Evolutionary conservation across 2,113 vertebrate genomes (phyloP).

Genomic region (Irena cyanogastra): DNA sequence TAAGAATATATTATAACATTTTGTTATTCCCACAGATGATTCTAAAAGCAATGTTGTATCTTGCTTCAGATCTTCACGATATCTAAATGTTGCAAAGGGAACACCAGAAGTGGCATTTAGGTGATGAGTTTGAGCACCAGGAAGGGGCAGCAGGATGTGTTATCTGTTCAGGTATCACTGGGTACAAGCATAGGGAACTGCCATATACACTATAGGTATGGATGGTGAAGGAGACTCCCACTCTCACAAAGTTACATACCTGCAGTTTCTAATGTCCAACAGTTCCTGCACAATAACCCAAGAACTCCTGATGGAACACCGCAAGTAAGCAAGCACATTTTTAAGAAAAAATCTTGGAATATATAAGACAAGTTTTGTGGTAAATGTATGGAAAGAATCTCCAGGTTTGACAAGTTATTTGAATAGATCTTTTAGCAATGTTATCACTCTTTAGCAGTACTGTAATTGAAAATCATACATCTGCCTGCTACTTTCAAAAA

Average conservation of each 20-base stretch:
- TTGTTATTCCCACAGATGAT: background rate
- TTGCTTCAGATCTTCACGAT: background rate
- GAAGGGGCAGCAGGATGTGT: background rate
- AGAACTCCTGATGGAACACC: background rate
- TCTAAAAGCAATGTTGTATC: background rate
- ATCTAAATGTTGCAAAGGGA: background rate
- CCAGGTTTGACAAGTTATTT: background rate
- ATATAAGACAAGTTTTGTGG: background rate
- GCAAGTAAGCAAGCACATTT: background rate
- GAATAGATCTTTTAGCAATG: background rate
- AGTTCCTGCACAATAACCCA: background rate
- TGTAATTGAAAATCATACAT: background rate
- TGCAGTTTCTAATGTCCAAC: background rate
- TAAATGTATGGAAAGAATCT: background rate
- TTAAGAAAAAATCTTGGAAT: background rate
- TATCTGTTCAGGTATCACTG: background rate
- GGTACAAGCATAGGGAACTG: fast-evolving
- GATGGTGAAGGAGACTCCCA: background rate
- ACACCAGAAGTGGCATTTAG: background rate
- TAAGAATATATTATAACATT: background rate
- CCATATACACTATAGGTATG: fast-evolving
- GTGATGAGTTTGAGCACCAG: background rate
- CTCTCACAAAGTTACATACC: background rate
- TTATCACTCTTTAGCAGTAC: background rate
- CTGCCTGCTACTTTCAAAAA: background rate